Percentiles rank a stretch among this genome's conserved stretches.
Conservation (phyloP, 1,140 invertebrate genomes). For the Heliconius eleuchia region DNA sequence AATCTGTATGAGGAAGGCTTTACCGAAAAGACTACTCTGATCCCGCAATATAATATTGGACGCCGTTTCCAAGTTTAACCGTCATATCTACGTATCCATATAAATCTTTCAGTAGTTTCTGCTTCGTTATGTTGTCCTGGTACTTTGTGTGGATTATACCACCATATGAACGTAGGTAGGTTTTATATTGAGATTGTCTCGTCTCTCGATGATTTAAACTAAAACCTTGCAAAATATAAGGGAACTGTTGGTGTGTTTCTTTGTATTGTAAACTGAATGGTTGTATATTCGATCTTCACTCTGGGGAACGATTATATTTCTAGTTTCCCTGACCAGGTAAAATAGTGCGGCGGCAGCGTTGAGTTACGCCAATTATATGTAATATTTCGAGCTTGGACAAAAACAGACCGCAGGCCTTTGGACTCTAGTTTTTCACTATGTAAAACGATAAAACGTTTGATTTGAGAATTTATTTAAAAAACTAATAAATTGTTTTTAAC, state of each 20-base stretch:
- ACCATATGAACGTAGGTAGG: neutral
- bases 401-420: too few relatives aligned
- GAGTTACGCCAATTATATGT: too few relatives aligned
- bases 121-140: neutral
- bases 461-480: too few relatives aligned
- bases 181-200: neutral
- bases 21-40: conserved; percentile 2
- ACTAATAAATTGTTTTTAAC: too few relatives aligned
- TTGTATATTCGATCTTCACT: too few relatives aligned
- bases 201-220: neutral
- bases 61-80: conserved; percentile 2
- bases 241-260: neutral
- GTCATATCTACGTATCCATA: neutral
- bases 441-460: too few relatives aligned
- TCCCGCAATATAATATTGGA: conserved; percentile 24
- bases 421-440: too few relatives aligned
- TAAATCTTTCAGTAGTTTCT: conserved; percentile 8
- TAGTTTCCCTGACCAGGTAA: too few relatives aligned
- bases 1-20: neutral
- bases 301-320: too few relatives aligned
- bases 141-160: neutral
- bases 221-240: neutral
- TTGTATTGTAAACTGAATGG: neutral
- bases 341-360: too few relatives aligned
- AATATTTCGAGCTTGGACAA: too few relatives aligned